Base-by-base conservation (phyloP, 2,797 vertebrate genomes). In the Rhincodon typus region DNA sequence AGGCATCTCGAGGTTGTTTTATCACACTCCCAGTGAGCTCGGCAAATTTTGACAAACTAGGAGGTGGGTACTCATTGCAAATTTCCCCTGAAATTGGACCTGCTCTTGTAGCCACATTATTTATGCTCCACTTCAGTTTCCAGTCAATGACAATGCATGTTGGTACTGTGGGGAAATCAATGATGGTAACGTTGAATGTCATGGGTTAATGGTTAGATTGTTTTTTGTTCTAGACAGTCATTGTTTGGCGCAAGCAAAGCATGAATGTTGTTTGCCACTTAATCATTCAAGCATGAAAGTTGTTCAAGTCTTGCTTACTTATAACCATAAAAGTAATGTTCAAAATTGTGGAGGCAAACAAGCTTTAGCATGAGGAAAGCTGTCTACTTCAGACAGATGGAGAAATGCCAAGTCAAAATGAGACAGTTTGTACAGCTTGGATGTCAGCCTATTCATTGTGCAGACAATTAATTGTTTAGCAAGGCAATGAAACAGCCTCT, bases 381-480 rank as follows among this genome's bases (percentile, higher is more conserved):
- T 69, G 84, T 87, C 8, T n/a, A 17, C 8, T 19, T 27, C 30
- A 6, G 27, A 74, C 69, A 94, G 69, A 50, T 94, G 46, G 70
- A 95, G 70, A 77, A 95, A 77, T 57, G 46, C 70, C 94, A 95
- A n/a, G 13, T 77, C 94, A 77, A 77, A 53, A 74, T 77, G 15
- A 27, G 30, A 3, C 70, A 53, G 27, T 72, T 95, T 95, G 57
- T 50, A 77, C 8, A 95, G 69, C 70, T 95, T 53, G 42, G 70
- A 74, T 95, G 94, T 25, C 27, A 17, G 94, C 25, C 46, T 77
- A 21, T 21, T 72, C 70, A 77, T 77, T 95, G 13, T 30, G 25
- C 93, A 46, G 93, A 46, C 94, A 74, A 95, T 95, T 74, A 95
- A 57, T 74, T 53, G 69, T 77, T 74, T 95, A 70, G 46, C 46